Evolutionary conservation across 2,113 vertebrate species (phyloP).

Genomic region (Dasyurus viverrinus): DNA sequence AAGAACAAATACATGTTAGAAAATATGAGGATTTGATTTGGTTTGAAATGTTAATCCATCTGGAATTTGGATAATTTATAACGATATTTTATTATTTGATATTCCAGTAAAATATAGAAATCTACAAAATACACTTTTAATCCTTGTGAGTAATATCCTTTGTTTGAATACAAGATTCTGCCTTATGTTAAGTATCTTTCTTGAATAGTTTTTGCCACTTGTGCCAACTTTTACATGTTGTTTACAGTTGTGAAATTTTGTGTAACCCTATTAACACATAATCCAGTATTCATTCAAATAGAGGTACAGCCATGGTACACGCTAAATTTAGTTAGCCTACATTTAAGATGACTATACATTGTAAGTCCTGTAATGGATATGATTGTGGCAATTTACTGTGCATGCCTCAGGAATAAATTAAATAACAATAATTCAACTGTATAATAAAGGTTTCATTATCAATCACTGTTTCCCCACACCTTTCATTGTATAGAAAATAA

Average conservation of each 20-base stretch:
- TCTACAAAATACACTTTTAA: conserved; percentile 30
- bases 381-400: conserved; percentile 79
- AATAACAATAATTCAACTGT: conserved; percentile 65
- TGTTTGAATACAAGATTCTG: conserved; percentile 38
- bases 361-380: conserved; percentile 72
- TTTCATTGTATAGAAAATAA: conserved; percentile 64
- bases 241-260: conserved; percentile 51
- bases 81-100: conserved; percentile 21
- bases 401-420: conserved; percentile 73
- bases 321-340: conserved; percentile 60
- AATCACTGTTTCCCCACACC: conserved; percentile 62
- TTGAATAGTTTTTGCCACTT: conserved; percentile 56
- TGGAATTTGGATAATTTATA: neutral
- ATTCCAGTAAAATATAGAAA: conserved; percentile 50
- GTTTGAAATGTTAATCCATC: conserved; percentile 48
- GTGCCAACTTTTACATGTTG: conserved; percentile 53
- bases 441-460: conserved; percentile 75
- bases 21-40: conserved; percentile 20
- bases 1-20: conserved; percentile 45
- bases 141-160: conserved; percentile 39
- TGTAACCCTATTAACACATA: conserved; percentile 52
- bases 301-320: conserved; percentile 48
- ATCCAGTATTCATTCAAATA: conserved; percentile 51
- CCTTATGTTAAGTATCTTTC: conserved; percentile 43
- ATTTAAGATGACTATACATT: conserved; percentile 68